A percentile compares a stretch with the other conserved stretches of the same genome.
Evolutionary conservation across 2,113 vertebrate genomes (phyloP).

Genomic region (Myrmecobius fasciatus): DNA sequence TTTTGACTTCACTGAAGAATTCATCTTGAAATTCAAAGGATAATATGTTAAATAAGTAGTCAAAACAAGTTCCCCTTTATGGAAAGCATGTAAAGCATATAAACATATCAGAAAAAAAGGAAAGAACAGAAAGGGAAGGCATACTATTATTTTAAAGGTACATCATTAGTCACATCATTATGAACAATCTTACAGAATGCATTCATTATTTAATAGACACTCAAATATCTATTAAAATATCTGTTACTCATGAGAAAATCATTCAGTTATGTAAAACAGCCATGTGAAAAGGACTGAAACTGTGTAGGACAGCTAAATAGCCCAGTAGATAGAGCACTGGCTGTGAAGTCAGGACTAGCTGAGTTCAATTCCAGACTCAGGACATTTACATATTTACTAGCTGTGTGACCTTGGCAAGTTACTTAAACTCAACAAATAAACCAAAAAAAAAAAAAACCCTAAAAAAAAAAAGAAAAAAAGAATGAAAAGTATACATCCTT

Average conservation of each 20-base stretch:
- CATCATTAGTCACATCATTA: constrained; percentile 18
- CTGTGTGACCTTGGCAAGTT: no score
- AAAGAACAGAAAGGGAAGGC: not conserved
- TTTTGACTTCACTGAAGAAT: not conserved
- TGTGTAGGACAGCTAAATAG: no score
- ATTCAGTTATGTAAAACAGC: constrained; percentile 36
- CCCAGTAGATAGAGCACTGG: no score
- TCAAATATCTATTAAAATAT: constrained; percentile 7
- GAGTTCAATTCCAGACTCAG: no score
- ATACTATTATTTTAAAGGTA: accelerated
- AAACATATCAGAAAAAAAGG: not conserved
- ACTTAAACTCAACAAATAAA: no score
- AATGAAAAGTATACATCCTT: constrained; percentile 2
- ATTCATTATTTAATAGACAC: constrained; percentile 39
- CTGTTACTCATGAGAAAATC: constrained; percentile 20
- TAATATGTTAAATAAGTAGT: not conserved
- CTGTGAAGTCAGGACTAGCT: no score
- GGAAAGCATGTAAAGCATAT: not conserved
- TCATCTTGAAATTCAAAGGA: not conserved
- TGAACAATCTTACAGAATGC: not conserved
- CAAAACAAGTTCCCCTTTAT: not conserved
- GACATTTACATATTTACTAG: no score
- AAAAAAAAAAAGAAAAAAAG: not conserved
- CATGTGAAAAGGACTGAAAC: constrained; percentile 27
- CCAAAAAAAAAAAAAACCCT: no score